Evolutionary conservation across 1,140 invertebrate genomes (phyloP), one percentile per base, ranked within the genome.

Genomic region (Hydropsyche tenuis): DNA sequence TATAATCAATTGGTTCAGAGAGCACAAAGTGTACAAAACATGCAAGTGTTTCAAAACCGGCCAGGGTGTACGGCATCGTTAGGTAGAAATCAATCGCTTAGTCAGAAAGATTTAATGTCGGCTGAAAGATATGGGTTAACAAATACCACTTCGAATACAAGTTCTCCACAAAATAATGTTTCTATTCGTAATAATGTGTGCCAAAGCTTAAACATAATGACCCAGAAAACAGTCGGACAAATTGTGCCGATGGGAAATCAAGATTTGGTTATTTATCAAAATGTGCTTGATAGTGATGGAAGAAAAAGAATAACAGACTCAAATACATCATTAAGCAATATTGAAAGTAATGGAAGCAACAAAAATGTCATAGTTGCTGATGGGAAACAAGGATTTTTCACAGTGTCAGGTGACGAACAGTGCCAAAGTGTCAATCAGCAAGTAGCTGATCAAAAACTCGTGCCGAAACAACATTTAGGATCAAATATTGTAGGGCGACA

Each of bases 141-240:
- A 12, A 73, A 65, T 71, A 43, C 72, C 4, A 64, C 51, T 27
- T 69, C 74, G 11, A 65, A 42, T 60, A 11, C 70, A 14, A 65
- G 22, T 63, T 72, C 70, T 0, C 69, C 69, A 1, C 76, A 77
- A 65, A 77, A 76, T 46, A 83, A 83, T 20, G 18, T 73, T 20
- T 30, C 71, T 23, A 76, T 78, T 75, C 80, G 80, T 63, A 84
- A 84, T 77, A 81, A 80, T 66, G 79, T 83, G 83, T 85, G 84
- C 83, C 84, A 85, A 84, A 85, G 83, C 79, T 83, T 86, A 79
- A 86, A 83, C 72, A 79, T 86, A 78, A 82, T 85, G 65, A 81
- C 84, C 48, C 83, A 85, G 77, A 86, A 85, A 79, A 83, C 83
- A 72, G 80, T 86, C 20, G 85, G 85, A 20, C 84, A 86, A 73